phyloP scores from a whole-genome alignment of 2,113 vertebrate genomes.

The Sphaerodactylus townsendi region DNA sequence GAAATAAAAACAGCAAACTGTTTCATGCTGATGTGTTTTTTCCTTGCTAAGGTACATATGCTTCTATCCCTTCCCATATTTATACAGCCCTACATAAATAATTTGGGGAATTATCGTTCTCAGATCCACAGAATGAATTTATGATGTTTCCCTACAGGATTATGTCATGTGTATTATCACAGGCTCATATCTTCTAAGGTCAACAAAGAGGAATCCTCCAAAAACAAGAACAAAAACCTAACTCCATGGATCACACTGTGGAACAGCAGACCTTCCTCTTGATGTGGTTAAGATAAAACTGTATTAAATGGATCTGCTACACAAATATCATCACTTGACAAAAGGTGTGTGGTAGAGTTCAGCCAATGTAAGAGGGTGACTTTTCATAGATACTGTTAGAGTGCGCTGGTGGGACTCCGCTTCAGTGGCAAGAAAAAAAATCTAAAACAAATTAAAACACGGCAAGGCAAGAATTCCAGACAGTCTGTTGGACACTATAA shows the following conservation, averaged over 20 bases:
- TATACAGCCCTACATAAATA: constrained; percentile 36
- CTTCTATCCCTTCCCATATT: constrained; percentile 32
- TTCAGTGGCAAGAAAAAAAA: not conserved
- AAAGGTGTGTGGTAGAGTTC: not conserved
- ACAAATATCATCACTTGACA: not conserved
- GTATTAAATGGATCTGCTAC: not conserved
- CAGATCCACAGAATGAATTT: constrained; percentile 29
- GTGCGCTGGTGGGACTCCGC: not conserved
- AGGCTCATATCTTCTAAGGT: constrained; percentile 24
- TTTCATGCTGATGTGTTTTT: constrained; percentile 38
- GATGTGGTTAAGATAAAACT: not conserved
- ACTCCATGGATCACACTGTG: not conserved
- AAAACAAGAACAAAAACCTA: not conserved
- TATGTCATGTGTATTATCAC: not conserved
- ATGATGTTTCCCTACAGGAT: constrained; percentile 20
- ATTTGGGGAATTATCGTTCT: constrained; percentile 41
- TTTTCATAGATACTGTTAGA: not conserved
- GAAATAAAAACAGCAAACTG: constrained; percentile 26
- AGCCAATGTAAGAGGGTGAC: not conserved
- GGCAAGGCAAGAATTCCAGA: not conserved
- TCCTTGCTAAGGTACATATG: constrained; percentile 10
- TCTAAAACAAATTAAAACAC: not conserved
- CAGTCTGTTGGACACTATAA: not conserved
- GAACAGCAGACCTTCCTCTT: constrained; percentile 17
- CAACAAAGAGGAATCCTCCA: not conserved